Percentiles rank a stretch among this genome's conserved stretches.
Evolutionary conservation across 2,113 vertebrate species (phyloP).

Genomic region (Acrocephalus kingi): DNA sequence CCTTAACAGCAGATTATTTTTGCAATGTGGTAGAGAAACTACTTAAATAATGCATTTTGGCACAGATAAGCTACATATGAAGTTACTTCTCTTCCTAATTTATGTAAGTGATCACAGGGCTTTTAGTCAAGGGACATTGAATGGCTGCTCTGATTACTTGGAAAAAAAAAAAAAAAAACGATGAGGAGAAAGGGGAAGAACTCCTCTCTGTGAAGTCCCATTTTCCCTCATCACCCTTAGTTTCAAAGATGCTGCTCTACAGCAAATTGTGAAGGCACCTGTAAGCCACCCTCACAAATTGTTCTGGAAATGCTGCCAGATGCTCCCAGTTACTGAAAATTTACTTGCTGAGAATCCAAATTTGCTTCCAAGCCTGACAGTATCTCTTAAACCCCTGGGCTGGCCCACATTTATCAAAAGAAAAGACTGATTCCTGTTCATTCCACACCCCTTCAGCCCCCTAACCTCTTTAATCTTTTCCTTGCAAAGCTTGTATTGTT

Average conservation of each 20-base stretch:
- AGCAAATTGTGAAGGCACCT: neutral
- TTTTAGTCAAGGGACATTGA: neutral
- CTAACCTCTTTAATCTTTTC: slow-evolving; percentile 99
- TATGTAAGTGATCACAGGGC: neutral
- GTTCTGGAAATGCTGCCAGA: neutral
- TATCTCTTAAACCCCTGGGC: neutral
- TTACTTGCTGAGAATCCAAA: neutral
- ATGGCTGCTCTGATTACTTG: neutral
- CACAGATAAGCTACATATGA: neutral
- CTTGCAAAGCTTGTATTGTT: slow-evolving; percentile 99
- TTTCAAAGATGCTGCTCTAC: neutral
- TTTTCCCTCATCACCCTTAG: neutral
- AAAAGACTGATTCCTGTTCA: neutral
- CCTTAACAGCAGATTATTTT: neutral
- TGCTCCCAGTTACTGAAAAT: neutral
- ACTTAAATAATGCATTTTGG: neutral
- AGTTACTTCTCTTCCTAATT: neutral
- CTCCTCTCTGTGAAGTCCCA: neutral
- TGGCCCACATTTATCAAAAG: neutral
- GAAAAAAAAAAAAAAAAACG: neutral
- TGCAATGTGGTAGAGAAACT: neutral
- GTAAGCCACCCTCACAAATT: neutral
- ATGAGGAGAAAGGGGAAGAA: neutral
- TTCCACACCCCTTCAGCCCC: neutral
- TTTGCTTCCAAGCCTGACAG: neutral